A percentile compares a stretch with the other conserved stretches of the same genome.
phyloP scores from a whole-genome alignment of 2,113 vertebrate genomes.

The Glaucidium brasilianum region DNA sequence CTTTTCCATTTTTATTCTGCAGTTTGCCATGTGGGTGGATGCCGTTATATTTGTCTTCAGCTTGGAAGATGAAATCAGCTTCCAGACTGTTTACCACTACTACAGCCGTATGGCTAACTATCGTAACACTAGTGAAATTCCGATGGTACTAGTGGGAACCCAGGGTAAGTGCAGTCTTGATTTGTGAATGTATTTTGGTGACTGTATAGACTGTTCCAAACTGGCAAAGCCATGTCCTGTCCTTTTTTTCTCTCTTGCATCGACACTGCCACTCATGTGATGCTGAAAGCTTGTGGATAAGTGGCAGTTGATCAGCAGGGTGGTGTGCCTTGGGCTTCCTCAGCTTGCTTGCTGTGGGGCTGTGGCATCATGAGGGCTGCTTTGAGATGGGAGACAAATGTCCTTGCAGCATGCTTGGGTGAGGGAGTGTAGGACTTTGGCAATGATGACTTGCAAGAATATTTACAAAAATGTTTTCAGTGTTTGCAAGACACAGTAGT shows the following conservation, averaged over 20 bases:
- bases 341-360: background rate
- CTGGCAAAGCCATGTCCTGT: background rate
- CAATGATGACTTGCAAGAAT: background rate
- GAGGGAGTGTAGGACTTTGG: background rate
- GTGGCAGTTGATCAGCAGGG: background rate
- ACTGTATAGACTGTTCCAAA: rapidly evolving
- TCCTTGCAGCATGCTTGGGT: background rate
- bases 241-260: background rate
- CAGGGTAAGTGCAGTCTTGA: conserved; percentile 79
- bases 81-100: conserved; percentile 98
- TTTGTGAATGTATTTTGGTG: rapidly evolving
- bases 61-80: conserved; percentile 96
- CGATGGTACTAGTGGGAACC: conserved; percentile 94
- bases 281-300: background rate
- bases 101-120: conserved; percentile 93
- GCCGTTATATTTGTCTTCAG: conserved; percentile 98
- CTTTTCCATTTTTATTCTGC: background rate
- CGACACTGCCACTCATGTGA: background rate
- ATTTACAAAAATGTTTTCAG: background rate
- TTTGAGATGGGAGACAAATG: background rate
- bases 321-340: background rate
- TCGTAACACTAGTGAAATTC: conserved; percentile 89
- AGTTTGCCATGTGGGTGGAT: conserved; percentile 98
- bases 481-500: rapidly evolving
- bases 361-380: rapidly evolving